Base-by-base conservation (phyloP, 2,888 invertebrate genomes). In the Rhagium mordax region DNA sequence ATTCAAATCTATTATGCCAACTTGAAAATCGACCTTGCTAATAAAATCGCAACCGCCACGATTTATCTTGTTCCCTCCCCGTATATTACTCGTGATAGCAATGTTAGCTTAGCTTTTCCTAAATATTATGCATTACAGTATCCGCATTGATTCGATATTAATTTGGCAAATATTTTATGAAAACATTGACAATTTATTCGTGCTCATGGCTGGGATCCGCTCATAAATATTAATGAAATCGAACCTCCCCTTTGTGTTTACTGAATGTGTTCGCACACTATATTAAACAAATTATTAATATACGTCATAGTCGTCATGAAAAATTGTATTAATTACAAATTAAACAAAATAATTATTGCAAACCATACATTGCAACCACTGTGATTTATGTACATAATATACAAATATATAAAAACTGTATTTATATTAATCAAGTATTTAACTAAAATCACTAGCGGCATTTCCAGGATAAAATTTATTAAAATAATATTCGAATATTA, bases 151-250 rank as follows among this genome's bases (percentile, higher is more conserved):
- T 84, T 84, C 80, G 83, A 83, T 83, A 85, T 84, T 85, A 85
- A 85, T 85, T 85, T 84, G 83, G 85, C 85, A 85, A 85, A 84
- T 85, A 85, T 85, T 85, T 85, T 85, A 84, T 83, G 85, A 85
- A 85, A 85, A 84, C 85, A 84, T 83, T 83, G 84, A 84, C 84
- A 85, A 85, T 85, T 84, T 85, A 85, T 85, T 85, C 85, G 83
- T 76, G 84, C 84, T 84, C 84, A 85, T 83, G 85, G 80, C 83
- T 76, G 79, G 80, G 82, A 78, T 76, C 76, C 79, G 80, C 85
- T 85, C 84, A 85, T 85, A 85, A 85, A 85, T 85, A 85, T 85
- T 85, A 84, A 85, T 85, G 83, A 79, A 79, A 83, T 82, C 81
- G 82, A 83, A 83, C 77, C 80, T 81, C 79, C 82, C 81, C 82